Evolutionary conservation across 2,888 invertebrate species (phyloP).

Genomic region (Orthosia cruda): DNA sequence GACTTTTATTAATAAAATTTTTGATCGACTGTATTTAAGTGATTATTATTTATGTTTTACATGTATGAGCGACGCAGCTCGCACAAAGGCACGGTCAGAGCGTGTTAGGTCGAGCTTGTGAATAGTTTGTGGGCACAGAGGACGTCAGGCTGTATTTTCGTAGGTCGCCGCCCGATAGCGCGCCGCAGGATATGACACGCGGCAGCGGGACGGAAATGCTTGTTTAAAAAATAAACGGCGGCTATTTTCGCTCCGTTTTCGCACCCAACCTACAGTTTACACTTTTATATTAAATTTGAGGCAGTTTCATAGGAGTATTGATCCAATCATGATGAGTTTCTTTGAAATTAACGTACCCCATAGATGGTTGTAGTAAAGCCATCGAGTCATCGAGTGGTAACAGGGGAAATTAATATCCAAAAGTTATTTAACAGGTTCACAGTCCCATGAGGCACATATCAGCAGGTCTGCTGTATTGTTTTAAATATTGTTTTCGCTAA

Average conservation of each 20-base stretch:
- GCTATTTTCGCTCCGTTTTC: slow-evolving; percentile 10
- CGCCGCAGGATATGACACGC: slow-evolving; percentile 4
- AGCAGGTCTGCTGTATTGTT: no score
- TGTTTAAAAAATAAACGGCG: slow-evolving; percentile 5
- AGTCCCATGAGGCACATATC: no score
- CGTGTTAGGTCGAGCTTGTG: not conserved
- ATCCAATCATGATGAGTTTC: not conserved
- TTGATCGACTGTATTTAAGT: not conserved
- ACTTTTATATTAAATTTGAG: slow-evolving; percentile 8
- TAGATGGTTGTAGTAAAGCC: not conserved
- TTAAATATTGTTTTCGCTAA: no score
- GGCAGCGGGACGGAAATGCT: slow-evolving; percentile 11
- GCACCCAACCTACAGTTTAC: not conserved
- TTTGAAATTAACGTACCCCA: not conserved
- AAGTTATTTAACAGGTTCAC: not conserved
- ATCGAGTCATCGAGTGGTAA: not conserved
- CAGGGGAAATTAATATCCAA: not conserved
- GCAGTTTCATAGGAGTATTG: not conserved
- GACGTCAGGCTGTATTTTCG: not conserved
- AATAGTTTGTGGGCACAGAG: not conserved
- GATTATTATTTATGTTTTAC: not conserved
- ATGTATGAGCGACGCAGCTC: not conserved
- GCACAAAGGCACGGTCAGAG: not conserved
- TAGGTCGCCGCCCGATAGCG: not conserved
- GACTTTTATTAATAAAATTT: not conserved